Conservation (phyloP, 2,888 invertebrate species). For the Amphimallon solstitiale region DNA sequence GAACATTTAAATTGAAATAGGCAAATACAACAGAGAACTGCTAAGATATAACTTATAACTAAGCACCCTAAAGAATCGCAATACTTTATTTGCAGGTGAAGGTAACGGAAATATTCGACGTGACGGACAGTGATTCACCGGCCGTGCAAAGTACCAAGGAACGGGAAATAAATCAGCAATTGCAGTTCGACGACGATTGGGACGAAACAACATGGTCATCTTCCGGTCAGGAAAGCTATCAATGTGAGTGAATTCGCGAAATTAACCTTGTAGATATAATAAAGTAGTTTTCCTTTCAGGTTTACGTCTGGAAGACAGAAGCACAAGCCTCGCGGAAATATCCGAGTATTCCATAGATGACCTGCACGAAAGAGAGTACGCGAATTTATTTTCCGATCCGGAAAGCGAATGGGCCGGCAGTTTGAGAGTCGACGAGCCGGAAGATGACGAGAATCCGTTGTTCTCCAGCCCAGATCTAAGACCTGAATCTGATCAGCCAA, state of each 20-base stretch:
- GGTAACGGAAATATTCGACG: conserved; percentile 90
- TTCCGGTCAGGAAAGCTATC: conserved; percentile 41
- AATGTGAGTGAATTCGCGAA: conserved; percentile 19
- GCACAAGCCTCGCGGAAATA: conserved; percentile 58
- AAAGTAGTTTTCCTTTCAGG: conserved; percentile 27
- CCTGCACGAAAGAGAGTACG: conserved; percentile 64
- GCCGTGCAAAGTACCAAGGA: conserved; percentile 72
- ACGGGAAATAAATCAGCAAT: conserved; percentile 69
- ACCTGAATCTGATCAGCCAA: conserved; percentile 69
- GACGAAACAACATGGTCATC: conserved; percentile 61
- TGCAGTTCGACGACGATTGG: conserved; percentile 75
- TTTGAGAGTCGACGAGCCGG: conserved; percentile 56
- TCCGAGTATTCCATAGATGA: conserved; percentile 68
- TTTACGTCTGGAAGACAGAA: conserved; percentile 40
- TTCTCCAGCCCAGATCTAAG: conserved; percentile 61
- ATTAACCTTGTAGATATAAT: not conserved
- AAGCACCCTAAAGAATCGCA: not conserved
- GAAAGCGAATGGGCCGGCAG: conserved; percentile 74
- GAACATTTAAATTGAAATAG: too few species aligned
- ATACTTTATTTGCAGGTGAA: conserved; percentile 69
- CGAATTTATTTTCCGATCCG: conserved; percentile 74
- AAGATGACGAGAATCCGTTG: conserved; percentile 49
- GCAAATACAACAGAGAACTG: too few species aligned
- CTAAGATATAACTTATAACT: not conserved
- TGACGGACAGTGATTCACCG: conserved; percentile 79